phyloP scores from a whole-genome alignment of 2,113 vertebrate species.

The Agelaius tricolor region DNA sequence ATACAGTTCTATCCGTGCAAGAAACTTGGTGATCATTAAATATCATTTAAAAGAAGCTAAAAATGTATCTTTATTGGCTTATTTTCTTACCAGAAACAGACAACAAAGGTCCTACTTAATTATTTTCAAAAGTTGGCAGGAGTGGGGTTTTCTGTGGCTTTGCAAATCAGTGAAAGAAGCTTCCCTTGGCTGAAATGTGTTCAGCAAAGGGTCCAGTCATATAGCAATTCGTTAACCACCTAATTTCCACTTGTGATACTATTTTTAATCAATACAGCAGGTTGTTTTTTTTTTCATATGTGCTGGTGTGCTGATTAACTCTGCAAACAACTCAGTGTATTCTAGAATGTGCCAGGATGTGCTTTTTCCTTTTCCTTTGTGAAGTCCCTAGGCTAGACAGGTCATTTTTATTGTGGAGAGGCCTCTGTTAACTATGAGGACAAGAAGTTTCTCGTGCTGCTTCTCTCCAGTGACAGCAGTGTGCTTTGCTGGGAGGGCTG shows the following conservation, averaged over 20 bases:
- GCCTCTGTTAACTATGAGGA: not conserved
- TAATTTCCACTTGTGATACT: not conserved
- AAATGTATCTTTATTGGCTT: not conserved
- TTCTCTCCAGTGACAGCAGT: not conserved
- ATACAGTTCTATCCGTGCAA: not conserved
- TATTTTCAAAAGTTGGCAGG: slow-evolving; percentile 9
- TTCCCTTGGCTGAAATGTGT: not conserved
- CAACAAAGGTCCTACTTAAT: not conserved
- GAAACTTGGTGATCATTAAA: not conserved
- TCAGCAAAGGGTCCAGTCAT: not conserved
- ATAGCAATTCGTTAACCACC: not conserved
- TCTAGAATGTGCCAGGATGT: not conserved
- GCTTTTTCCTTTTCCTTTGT: not conserved
- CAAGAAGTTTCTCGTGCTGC: not conserved
- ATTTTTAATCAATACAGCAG: not conserved
- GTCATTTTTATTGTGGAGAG: not conserved
- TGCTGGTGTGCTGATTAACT: not conserved
- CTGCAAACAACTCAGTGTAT: not conserved
- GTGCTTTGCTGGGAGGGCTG: not conserved
- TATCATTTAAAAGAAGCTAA: not conserved
- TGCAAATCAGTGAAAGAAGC: not conserved
- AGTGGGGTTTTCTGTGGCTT: slow-evolving; percentile 19
- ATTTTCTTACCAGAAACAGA: not conserved
- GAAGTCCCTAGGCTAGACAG: not conserved
- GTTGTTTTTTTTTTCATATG: fast-evolving